phyloP scores from a whole-genome alignment of 92 coral and sea anemone genomes.

The Epizoanthus illoricatus region DNA sequence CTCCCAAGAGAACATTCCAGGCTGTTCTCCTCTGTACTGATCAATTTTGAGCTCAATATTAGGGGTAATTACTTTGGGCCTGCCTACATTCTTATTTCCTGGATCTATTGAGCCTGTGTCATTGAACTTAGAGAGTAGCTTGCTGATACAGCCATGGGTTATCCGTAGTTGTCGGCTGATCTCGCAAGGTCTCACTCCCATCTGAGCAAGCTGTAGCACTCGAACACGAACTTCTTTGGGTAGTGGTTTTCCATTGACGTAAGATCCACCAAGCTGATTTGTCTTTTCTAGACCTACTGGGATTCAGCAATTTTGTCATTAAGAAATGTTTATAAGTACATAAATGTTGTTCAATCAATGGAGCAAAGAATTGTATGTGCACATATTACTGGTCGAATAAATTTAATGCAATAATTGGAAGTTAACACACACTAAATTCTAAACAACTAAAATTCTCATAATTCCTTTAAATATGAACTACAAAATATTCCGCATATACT shows the following conservation, averaged over 20 bases:
- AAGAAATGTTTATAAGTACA: too few species aligned
- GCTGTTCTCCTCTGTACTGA: constrained; percentile 68
- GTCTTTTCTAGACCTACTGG: constrained; percentile 13
- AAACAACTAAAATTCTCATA: too few species aligned
- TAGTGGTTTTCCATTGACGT: too few species aligned
- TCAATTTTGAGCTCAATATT: constrained; percentile 77
- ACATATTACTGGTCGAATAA: too few species aligned
- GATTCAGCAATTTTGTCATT: not conserved
- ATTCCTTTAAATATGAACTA: too few species aligned
- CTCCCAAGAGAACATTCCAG: constrained; percentile 93
- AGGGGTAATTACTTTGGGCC: constrained; percentile 84
- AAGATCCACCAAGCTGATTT: constrained; percentile 89
- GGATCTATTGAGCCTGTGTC: constrained; percentile 82
- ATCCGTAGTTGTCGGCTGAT: constrained; percentile 83
- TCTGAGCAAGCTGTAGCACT: constrained; percentile 69
- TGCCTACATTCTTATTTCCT: constrained; percentile 69
- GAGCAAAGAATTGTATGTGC: too few species aligned
- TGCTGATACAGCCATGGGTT: constrained; percentile 93
- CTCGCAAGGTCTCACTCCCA: constrained; percentile 89
- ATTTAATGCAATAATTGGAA: too few species aligned
- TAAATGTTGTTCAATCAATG: too few species aligned
- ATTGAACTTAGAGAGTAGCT: constrained; percentile 77
- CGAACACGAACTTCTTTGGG: constrained; percentile 69
- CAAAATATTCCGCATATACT: too few species aligned
- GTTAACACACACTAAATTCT: too few species aligned